These are phyloP conservation scores for Drosophila hamatofila DNA, from an alignment of 2,888 invertebrate species.

Conservation along the genomic window DNA sequence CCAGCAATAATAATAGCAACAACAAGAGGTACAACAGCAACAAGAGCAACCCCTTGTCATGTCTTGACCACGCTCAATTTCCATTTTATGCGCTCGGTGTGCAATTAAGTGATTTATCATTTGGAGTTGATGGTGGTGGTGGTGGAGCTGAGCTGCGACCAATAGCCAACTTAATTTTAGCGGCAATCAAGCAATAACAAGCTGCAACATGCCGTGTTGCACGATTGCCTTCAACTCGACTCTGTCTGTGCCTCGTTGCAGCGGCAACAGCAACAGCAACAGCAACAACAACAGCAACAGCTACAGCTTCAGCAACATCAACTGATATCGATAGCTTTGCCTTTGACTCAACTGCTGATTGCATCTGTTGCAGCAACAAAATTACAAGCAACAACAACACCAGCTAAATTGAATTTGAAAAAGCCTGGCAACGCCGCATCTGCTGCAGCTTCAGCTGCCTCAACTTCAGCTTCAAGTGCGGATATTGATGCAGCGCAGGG, in stretches of 20 bases:
- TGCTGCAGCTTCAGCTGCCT: conserved; percentile 34
- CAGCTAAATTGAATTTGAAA: conserved; percentile 76
- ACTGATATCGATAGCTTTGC: conserved; percentile 80
- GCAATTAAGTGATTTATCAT: conserved; percentile 81
- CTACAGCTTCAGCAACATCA: conserved; percentile 37
- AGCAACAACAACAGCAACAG: background rate
- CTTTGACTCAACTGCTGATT: conserved; percentile 76
- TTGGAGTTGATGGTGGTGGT: conserved; percentile 57
- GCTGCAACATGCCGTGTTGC: conserved; percentile 81
- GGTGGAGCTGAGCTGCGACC: conserved; percentile 46
- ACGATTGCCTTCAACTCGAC: conserved; percentile 79
- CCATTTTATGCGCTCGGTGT: conserved; percentile 80
- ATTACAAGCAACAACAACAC: conserved; percentile 72
- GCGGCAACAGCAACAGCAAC: conserved; percentile 36
- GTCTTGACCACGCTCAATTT: conserved; percentile 78
- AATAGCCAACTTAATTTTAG: conserved; percentile 77
- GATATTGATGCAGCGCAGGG: conserved; percentile 16
- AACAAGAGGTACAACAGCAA: conserved; percentile 41
- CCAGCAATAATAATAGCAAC: conserved; percentile 11
- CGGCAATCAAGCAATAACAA: conserved; percentile 81
- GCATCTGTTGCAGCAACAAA: conserved; percentile 80
- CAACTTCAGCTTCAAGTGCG: conserved; percentile 64
- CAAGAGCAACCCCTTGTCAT: conserved; percentile 65
- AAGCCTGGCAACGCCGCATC: conserved; percentile 44
- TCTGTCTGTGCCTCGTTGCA: conserved; percentile 40